Base-by-base conservation (phyloP, 2,888 invertebrate genomes). In the Orthosia incerta region DNA sequence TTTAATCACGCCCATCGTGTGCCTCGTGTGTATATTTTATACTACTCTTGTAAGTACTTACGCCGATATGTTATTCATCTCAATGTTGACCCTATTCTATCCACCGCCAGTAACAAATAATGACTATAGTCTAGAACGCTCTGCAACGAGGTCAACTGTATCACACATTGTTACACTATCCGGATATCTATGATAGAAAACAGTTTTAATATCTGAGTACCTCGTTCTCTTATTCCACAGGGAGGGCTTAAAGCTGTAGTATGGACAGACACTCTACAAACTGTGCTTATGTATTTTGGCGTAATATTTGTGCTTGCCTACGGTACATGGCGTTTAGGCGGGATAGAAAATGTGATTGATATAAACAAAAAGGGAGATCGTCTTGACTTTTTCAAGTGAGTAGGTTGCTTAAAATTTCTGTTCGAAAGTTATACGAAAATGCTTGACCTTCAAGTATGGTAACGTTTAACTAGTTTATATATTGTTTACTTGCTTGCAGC, bases 1-100 rank as follows among this genome's bases (percentile, higher is more conserved):
- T 94, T 94, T 98, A 81, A 97, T 98, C 46, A 98, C 98, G 16
- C 97, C 98, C 0, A 97, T 98, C 39, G 98, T 98, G 3, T 98
- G 98, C 92, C 93, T 98, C 53, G 98, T 98, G n/a, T 98, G 98
- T 95, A 99, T 98, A 84, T 98, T 99, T 94, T 99, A 99, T 94
- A 99, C 99, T 0, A 98, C 98, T 76, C 92, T 98, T 92, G 98
- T 98, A 95, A 97, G 98, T 97, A 39, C 39, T 39, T 9, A 89
- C 75, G 45, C 70, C 69, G 26, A 63, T 74, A 64, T 71, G 66
- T 72, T 71, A 65, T 71, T 55, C 48, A 60, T 39, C 57, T 81
- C 65, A 64, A 45, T 74, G 74, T 80, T 88, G 88, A 88, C 89
- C 88, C 80, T 86, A 88, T 89, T 89, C 66, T 84, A 86, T 86